Conservation (phyloP, 1,140 invertebrate genomes). For the Drosophila insularis region DNA sequence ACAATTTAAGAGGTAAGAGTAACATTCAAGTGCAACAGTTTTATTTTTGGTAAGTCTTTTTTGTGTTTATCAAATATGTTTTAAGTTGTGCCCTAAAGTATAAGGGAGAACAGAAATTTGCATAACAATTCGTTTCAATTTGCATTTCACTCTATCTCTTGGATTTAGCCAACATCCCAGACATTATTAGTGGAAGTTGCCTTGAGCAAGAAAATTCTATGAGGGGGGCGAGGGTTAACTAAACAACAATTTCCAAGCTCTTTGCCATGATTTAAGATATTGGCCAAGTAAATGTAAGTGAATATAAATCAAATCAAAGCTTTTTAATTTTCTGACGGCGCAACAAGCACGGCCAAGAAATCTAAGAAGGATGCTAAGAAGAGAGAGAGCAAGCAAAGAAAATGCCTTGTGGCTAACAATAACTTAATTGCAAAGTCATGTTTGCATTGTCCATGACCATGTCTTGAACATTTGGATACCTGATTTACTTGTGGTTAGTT, state of each 20-base stretch:
- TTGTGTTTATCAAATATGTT: neutral
- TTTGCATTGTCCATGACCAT: constrained; percentile 63
- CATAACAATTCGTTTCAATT: constrained; percentile 68
- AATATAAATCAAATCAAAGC: constrained; percentile 64
- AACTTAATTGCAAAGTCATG: constrained; percentile 81
- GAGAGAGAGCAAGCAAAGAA: neutral
- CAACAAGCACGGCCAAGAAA: constrained; percentile 4
- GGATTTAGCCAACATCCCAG: constrained; percentile 33
- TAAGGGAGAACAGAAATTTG: constrained; percentile 38
- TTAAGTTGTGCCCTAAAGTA: constrained; percentile 1
- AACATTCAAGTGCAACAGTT: neutral
- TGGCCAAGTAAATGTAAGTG: constrained; percentile 52
- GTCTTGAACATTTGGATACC: constrained; percentile 47
- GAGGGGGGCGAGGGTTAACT: constrained; percentile 43
- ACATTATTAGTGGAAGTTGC: constrained; percentile 50
- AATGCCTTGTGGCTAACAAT: constrained; percentile 62
- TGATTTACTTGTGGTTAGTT: constrained; percentile 42
- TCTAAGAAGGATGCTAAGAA: constrained; percentile 24
- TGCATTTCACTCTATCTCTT: constrained; percentile 44
- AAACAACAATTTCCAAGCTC: constrained; percentile 30
- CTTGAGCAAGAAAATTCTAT: constrained; percentile 48
- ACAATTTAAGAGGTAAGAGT: neutral
- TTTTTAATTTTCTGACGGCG: constrained; percentile 35
- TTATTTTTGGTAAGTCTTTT: neutral
- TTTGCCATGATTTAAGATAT: constrained; percentile 60